phyloP scores from a whole-genome alignment of 2,113 vertebrate genomes.

The Xyliphius kryptos region DNA sequence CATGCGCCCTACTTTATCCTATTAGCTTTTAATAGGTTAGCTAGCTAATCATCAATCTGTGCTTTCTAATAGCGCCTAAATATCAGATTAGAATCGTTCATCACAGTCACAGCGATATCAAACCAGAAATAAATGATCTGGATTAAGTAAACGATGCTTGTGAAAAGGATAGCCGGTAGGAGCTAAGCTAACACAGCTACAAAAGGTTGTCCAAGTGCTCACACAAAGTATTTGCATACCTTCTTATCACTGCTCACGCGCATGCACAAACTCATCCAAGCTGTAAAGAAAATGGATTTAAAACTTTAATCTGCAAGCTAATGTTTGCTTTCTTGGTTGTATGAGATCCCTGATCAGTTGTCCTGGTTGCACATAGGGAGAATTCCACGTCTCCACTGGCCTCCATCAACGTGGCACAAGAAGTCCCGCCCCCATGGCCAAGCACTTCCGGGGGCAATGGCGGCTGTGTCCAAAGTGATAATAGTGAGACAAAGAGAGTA shows the following conservation, averaged over 20 bases:
- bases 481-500: too few species aligned
- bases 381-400: slow-evolving; percentile 69
- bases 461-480: neutral
- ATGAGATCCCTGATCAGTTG: slow-evolving; percentile 37
- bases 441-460: slow-evolving; percentile 23
- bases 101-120: too few species aligned
- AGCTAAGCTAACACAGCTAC: slow-evolving; percentile 26
- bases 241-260: slow-evolving; percentile 5
- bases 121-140: too few species aligned
- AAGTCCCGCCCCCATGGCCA: slow-evolving; percentile 49
- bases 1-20: too few species aligned
- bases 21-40: too few species aligned
- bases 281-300: slow-evolving; percentile 22
- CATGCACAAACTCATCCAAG: slow-evolving; percentile 42
- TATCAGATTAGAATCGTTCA: too few species aligned
- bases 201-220: slow-evolving; percentile 22
- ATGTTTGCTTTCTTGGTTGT: slow-evolving; percentile 16
- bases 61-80: too few species aligned
- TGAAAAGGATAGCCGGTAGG: too few species aligned
- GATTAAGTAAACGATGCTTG: too few species aligned
- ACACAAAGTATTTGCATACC: slow-evolving; percentile 53
- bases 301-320: slow-evolving; percentile 6
- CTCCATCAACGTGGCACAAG: slow-evolving; percentile 91
- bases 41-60: too few species aligned
- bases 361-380: slow-evolving; percentile 44